phyloP scores from a whole-genome alignment of 2,113 vertebrate genomes.

The Rhizomys pruinosus region DNA sequence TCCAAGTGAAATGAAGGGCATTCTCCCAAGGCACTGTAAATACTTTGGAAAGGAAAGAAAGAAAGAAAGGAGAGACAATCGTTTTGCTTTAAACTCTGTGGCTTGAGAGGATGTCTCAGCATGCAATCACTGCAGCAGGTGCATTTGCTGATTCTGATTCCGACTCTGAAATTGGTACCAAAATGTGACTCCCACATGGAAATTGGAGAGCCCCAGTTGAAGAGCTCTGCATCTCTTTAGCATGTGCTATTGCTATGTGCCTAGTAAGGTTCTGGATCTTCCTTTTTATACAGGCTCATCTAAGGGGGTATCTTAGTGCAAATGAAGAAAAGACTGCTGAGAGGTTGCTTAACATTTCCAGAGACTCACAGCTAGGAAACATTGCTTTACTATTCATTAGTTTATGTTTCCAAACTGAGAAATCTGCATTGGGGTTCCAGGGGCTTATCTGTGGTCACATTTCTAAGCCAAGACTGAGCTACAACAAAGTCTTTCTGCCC shows the following conservation, averaged over 20 bases:
- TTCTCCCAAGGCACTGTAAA: neutral
- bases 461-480: neutral
- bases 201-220: neutral
- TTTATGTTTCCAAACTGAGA: neutral
- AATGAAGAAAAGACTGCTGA: neutral
- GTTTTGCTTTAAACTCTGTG: neutral
- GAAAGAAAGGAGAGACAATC: neutral
- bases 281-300: neutral
- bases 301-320: too few relatives aligned
- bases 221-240: neutral
- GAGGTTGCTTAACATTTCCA: neutral
- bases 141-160: neutral
- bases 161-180: neutral
- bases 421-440: neutral
- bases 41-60: neutral
- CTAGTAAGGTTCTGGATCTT: neutral
- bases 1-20: slow-evolving; percentile 26
- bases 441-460: neutral
- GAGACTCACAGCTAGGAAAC: neutral
- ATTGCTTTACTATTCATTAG: neutral
- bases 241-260: fast-evolving
- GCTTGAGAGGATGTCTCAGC: neutral
- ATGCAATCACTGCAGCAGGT: neutral
- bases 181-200: neutral
- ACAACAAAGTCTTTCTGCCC: fast-evolving